Base-by-base conservation (phyloP, 2,113 vertebrate species). In the Sylvia atricapilla region DNA sequence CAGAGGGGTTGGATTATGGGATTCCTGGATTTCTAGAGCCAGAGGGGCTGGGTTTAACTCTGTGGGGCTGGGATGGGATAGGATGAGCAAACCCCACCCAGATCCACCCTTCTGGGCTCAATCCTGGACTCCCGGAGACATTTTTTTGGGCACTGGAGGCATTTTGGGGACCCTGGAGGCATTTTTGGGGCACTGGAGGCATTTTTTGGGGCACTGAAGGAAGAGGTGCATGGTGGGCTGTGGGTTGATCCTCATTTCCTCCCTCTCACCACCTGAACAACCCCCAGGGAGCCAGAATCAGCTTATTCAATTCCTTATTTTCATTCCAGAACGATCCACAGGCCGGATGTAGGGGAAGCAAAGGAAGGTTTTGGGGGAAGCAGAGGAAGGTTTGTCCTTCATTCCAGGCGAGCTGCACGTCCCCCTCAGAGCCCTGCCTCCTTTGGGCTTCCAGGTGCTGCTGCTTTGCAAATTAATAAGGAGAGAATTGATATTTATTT, bases 401-500 rank as follows among this genome's bases (percentile, higher is more conserved):
- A 16, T 6, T 3, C 41, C 4, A 1, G 37, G 18, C 20, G 16
- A 63, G 79, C 52, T 69, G 41, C 41, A 2, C 4, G 2, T 13
- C 56, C 31, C 44, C 60, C 49, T 28, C 20, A 18, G 49, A 24
- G 39, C 47, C 17, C 13, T 2, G 33, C 28, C 76, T 47, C 52
- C 0, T 1, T 15, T 25, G 37, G 49, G 31, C 80, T 52, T 12
- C 77, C 78, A 85, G 58, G 49, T 37, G 11, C 77, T 30, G 21
- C 0, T 31, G 23, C 11, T 64, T 19, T 73, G 37, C 63, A 90
- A 74, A 80, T 82, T 49, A 83, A 49, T 66, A 84, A 68, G 1
- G 24, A 37, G n/a, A 91, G 33, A 88, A 59, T n/a, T 41, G 37
- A 11, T 75, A 56, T 89, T 90, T 96, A 83, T 92, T 90, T 84